Percentiles rank a stretch among this genome's conserved stretches.
These are phyloP conservation scores for Torymus aiolomorphi DNA, from an alignment of 2,888 invertebrate genomes.

Conservation along the genomic window DNA sequence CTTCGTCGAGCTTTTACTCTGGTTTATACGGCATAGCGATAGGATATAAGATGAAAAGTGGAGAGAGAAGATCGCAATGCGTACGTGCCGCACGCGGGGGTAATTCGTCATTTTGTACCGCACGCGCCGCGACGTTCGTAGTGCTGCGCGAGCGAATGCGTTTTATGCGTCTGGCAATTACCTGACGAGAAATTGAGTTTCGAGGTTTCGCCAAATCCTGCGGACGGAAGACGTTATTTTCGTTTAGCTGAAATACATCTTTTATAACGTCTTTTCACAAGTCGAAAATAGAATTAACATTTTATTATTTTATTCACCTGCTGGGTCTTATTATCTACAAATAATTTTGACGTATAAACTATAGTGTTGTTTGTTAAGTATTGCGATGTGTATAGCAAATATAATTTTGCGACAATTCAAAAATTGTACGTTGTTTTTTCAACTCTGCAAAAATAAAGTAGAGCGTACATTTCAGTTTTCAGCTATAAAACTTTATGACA, in stretches of 20 bases:
- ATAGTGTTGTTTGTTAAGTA: too few relatives aligned
- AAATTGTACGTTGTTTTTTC: too few relatives aligned
- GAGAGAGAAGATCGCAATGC: slow-evolving; percentile 24
- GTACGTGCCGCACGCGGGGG: slow-evolving; percentile 14
- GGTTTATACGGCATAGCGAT: slow-evolving; percentile 29
- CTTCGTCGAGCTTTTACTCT: not conserved
- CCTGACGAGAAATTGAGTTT: slow-evolving; percentile 11
- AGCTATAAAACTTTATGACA: not conserved
- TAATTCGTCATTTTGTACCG: slow-evolving; percentile 46
- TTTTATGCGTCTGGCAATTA: slow-evolving; percentile 13
- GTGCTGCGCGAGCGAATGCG: not conserved
- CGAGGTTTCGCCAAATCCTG: not conserved
- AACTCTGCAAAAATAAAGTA: too few relatives aligned
- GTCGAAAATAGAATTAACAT: too few relatives aligned
- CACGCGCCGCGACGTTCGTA: not conserved
- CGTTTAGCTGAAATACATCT: too few relatives aligned
- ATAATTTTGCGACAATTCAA: too few relatives aligned
- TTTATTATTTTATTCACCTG: too few relatives aligned
- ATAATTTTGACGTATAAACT: too few relatives aligned
- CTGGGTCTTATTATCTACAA: too few relatives aligned
- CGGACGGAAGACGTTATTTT: too few relatives aligned
- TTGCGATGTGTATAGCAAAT: too few relatives aligned
- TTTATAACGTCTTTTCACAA: too few relatives aligned
- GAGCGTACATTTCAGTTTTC: not conserved
- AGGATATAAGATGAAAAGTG: slow-evolving; percentile 12